These are phyloP conservation scores for Typhlichthys eigenmanni DNA, from an alignment of 2,797 vertebrate genomes.

Conservation along the genomic window DNA sequence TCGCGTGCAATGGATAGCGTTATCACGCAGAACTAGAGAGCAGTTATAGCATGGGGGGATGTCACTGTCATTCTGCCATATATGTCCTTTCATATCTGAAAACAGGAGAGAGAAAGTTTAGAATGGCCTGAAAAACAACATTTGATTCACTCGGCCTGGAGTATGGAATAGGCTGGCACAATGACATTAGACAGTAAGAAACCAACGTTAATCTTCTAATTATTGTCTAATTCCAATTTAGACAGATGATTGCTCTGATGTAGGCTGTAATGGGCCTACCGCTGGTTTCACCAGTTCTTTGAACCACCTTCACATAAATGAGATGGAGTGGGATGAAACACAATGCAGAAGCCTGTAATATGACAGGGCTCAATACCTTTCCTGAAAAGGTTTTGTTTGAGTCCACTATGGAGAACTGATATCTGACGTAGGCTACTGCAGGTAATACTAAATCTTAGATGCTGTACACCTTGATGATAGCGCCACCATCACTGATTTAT, in stretches of 20 bases:
- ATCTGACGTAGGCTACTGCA: too few species aligned
- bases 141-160: background rate
- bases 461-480: too few species aligned
- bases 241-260: slow-evolving; percentile 15
- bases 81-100: accelerated
- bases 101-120: background rate
- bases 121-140: too few species aligned
- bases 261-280: slow-evolving; percentile 27
- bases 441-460: too few species aligned
- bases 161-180: background rate
- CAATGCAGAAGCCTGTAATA: slow-evolving; percentile 36
- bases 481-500: too few species aligned
- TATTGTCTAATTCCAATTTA: slow-evolving; percentile 15
- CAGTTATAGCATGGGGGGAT: background rate
- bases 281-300: background rate
- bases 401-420: too few species aligned
- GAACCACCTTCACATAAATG: slow-evolving; percentile 31
- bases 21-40: slow-evolving; percentile 7
- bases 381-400: background rate
- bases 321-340: slow-evolving; percentile 30
- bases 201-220: slow-evolving; percentile 10
- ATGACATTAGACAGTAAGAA: slow-evolving; percentile 11
- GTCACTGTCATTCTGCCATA: background rate
- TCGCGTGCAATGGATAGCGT: slow-evolving; percentile 23
- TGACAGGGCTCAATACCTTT: slow-evolving; percentile 15